Conservation (phyloP, 1,140 invertebrate genomes). For the Penaeus vannamei region DNA sequence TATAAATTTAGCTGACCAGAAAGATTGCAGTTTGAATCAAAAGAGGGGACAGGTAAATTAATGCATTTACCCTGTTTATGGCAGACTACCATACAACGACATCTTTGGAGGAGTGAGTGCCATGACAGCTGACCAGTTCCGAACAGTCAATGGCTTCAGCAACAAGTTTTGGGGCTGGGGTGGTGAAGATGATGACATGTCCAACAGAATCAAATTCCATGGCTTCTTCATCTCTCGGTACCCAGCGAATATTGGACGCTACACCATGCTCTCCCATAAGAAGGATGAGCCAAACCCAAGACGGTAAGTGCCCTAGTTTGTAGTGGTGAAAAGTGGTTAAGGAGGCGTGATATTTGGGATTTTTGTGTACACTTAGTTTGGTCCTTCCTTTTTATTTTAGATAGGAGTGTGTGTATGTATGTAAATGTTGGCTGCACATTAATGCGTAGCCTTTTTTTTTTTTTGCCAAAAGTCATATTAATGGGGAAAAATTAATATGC, state of each 20-base stretch:
- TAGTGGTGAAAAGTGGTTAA: constrained; percentile 74
- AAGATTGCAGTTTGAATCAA: too few relatives aligned
- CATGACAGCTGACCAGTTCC: constrained; percentile 76
- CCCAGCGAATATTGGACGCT: constrained; percentile 68
- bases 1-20: too few relatives aligned
- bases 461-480: too few relatives aligned
- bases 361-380: too few relatives aligned
- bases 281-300: constrained; percentile 58
- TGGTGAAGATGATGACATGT: constrained; percentile 71
- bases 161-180: constrained; percentile 82
- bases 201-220: constrained; percentile 59
- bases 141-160: constrained; percentile 79
- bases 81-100: constrained; percentile 72
- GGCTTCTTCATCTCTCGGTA: constrained; percentile 68
- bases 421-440: too few relatives aligned
- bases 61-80: neutral
- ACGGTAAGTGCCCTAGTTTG: constrained; percentile 54
- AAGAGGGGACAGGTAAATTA: too few relatives aligned
- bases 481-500: too few relatives aligned
- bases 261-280: constrained; percentile 57
- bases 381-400: too few relatives aligned
- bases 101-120: constrained; percentile 81
- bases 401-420: too few relatives aligned
- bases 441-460: too few relatives aligned
- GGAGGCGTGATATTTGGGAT: too few relatives aligned